Conservation (phyloP, 2,113 vertebrate species). For the Onychostruthus taczanowskii region DNA sequence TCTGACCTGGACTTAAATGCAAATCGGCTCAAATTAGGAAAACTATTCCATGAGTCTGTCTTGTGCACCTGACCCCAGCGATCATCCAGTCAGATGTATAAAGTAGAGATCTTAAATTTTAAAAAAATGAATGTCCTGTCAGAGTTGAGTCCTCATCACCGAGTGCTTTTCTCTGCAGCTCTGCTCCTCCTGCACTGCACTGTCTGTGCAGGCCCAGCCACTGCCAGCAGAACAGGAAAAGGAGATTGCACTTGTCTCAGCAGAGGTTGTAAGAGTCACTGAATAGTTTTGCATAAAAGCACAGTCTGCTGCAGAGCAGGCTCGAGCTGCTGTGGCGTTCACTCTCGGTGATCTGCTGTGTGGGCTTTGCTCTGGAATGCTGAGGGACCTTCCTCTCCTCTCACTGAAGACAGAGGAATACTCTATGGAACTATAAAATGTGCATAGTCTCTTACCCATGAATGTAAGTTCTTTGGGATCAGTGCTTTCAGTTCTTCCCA, state of each 20-base stretch:
- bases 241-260: neutral
- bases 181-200: neutral
- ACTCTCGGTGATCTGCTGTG: neutral
- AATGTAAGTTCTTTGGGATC: conserved; percentile 30
- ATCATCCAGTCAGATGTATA: neutral
- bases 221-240: neutral
- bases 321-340: accelerated
- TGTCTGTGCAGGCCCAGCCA: neutral
- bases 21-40: neutral
- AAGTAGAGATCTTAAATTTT: neutral
- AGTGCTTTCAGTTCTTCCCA: conserved; percentile 14
- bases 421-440: neutral
- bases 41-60: neutral
- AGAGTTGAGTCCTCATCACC: neutral
- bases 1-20: neutral
- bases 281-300: neutral
- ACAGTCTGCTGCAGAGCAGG: neutral
- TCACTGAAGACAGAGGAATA: neutral
- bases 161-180: neutral
- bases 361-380: neutral
- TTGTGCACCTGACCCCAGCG: neutral
- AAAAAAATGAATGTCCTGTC: accelerated
- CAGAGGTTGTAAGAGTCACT: neutral
- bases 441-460: neutral
- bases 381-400: neutral